Base-by-base conservation (phyloP, 1,140 invertebrate species). In the Drosophila bifasciata region DNA sequence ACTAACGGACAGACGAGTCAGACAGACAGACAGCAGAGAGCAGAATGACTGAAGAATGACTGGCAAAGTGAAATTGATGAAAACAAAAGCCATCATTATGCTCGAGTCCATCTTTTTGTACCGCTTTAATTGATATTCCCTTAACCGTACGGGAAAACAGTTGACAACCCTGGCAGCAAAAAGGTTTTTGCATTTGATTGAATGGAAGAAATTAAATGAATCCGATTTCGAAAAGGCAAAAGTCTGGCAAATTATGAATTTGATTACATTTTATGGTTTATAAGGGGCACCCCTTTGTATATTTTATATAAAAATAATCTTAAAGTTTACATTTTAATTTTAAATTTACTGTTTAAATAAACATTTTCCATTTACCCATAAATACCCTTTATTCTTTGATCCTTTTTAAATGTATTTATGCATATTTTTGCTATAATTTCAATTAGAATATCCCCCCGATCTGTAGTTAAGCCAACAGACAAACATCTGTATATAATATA, bases 61-160 rank as follows among this genome's bases (percentile, higher is more conserved):
- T 76, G 73, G 64, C 63, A 68, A 64, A 60, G 41, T 32, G 16
- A 40, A 86, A 78, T 75, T 75, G 78, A 61, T 72, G 80, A 73
- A 73, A 67, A 74, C 71, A 72, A 79, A 78, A 60, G 77, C 68
- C 60, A 61, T 88, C 81, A 88, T 78, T 86, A 44, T 61, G 46
- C 28, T 21, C 23, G 2, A 13, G 32, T n/a, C 28, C 52, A 48
- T 68, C 62, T 68, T 67, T 55, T 46, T 32, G 64, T 32, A 25
- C 25, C 32, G 64, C 64, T 28, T 64, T 68, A 68, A 68, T 68
- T 68, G 66, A 48, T 56, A 46, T 23, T 41, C 49, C 49, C 52
- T 15, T 36, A 13, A 13, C 32, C 32, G 11, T 13, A 13, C 32
- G 32, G 32, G 32, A 52, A 68, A 55, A 46, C 16, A 28, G 49